Evolutionary conservation across 2,113 vertebrate genomes (phyloP).

Genomic region (Perca fluviatilis): DNA sequence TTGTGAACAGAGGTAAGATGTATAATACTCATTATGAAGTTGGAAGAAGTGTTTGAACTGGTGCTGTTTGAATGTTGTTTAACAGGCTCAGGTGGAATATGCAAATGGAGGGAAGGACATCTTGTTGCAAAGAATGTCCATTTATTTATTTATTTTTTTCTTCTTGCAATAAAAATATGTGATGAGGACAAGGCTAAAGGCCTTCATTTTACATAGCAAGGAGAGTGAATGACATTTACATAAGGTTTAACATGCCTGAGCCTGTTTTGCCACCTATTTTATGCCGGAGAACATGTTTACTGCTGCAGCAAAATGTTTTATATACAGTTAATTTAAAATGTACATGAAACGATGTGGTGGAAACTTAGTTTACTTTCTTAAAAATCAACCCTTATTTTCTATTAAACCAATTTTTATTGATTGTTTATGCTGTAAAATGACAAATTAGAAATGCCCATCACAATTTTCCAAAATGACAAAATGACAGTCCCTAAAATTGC

Average conservation of each 20-base stretch:
- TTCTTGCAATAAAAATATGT: not conserved
- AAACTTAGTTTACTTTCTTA: not conserved
- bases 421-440: not conserved
- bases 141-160: too few relatives aligned
- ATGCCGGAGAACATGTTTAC: not conserved
- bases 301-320: not conserved
- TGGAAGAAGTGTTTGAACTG: not conserved
- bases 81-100: not conserved
- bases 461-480: not conserved
- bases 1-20: slow-evolving; percentile 78
- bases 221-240: not conserved
- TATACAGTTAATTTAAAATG: not conserved
- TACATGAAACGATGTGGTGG: not conserved
- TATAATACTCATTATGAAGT: not conserved
- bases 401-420: not conserved
- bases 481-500: not conserved
- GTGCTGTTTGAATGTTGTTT: not conserved
- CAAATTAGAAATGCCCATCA: not conserved
- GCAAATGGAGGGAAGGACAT: too few relatives aligned
- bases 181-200: not conserved
- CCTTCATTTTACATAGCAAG: not conserved
- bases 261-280: not conserved
- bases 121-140: not conserved
- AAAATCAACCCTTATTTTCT: not conserved
- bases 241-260: not conserved